Base-by-base conservation (phyloP, 2,888 invertebrate genomes). In the Unio pictorum region DNA sequence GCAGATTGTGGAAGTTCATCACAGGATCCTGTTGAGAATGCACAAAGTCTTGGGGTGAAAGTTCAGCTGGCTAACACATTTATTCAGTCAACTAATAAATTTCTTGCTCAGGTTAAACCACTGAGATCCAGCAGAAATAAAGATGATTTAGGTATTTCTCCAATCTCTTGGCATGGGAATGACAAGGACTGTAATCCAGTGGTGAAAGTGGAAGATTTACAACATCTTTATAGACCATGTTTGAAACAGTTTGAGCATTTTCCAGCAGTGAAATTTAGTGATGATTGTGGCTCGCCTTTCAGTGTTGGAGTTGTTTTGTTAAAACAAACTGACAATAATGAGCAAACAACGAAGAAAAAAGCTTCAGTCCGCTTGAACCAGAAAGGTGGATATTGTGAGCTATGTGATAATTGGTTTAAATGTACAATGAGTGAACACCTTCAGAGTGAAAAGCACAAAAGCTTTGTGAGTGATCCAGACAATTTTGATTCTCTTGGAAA, bases 401-500 rank as follows among this genome's bases (percentile, higher is more conserved):
- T 78, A 15, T 81, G 81, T 73, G 77, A 81, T 68, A 75, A 80
- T 58, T 81, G 81, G 81, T 81, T 75, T 59, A 80, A 74, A 67
- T 76, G 80, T 66, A 71, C 78, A 30, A 66, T 81, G 26, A 68
- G 74, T 57, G 80, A 81, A 67, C 81, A 81, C 62, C 66, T 81
- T 11, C 75, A 74, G 55, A 80, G 80, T 69, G 71, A 69, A 58
- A 79, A 74, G 63, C 81, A 81, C 70, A 65, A 69, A 67, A 72
- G 74, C 66, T 81, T 81, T 72, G 71, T 79, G 20, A 58, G 66
- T 55, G 67, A 75, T 17, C 45, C 58, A 15, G 76, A 68, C 57
- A 80, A 80, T 57, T 81, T 76, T 72, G 68, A 61, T 56, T 61
- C 73, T 23, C 67, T 81, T 54, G 76, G 80, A 66, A 20, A 58